A percentile compares a stretch with the other conserved stretches of the same genome.
phyloP scores from a whole-genome alignment of 2,113 vertebrate species.

The Bufo bufo region DNA sequence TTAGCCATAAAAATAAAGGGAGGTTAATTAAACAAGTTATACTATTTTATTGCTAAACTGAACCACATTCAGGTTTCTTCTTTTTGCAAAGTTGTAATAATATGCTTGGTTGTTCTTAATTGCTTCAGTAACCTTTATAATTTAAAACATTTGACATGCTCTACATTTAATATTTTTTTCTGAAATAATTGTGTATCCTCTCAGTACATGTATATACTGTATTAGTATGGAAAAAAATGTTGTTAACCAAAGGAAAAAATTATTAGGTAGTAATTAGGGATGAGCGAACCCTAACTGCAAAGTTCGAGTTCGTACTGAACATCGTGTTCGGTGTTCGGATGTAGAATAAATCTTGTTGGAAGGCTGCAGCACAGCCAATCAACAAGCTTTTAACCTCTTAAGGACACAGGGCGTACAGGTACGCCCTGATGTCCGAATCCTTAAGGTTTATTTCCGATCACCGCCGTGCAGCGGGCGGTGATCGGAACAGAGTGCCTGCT shows the following conservation, averaged over 20 bases:
- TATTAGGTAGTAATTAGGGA: too few relatives aligned
- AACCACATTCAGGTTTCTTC: not conserved
- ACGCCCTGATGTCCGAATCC: too few relatives aligned
- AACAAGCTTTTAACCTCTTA: too few relatives aligned
- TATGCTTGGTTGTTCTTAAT: conserved; percentile 22
- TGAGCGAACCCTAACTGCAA: too few relatives aligned
- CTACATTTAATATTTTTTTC: conserved; percentile 7
- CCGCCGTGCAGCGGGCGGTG: too few relatives aligned
- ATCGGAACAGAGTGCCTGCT: too few relatives aligned
- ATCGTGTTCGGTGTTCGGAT: too few relatives aligned
- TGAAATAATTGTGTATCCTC: not conserved
- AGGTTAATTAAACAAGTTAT: not conserved
- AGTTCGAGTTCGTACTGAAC: too few relatives aligned
- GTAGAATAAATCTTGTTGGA: too few relatives aligned
- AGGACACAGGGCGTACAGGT: too few relatives aligned
- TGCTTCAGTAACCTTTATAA: not conserved
- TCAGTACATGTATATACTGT: not conserved
- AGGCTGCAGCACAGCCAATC: too few relatives aligned
- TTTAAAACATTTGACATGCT: conserved; percentile 24
- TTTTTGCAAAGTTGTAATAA: conserved; percentile 12
- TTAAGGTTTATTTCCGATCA: too few relatives aligned
- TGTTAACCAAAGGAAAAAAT: not conserved
- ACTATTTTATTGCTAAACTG: not conserved
- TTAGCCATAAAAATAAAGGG: not conserved
- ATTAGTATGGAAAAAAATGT: not conserved